A percentile compares a stretch with the other conserved stretches of the same genome.
Conservation (phyloP, 2,888 invertebrate genomes). For the Isotomurus palustris region DNA sequence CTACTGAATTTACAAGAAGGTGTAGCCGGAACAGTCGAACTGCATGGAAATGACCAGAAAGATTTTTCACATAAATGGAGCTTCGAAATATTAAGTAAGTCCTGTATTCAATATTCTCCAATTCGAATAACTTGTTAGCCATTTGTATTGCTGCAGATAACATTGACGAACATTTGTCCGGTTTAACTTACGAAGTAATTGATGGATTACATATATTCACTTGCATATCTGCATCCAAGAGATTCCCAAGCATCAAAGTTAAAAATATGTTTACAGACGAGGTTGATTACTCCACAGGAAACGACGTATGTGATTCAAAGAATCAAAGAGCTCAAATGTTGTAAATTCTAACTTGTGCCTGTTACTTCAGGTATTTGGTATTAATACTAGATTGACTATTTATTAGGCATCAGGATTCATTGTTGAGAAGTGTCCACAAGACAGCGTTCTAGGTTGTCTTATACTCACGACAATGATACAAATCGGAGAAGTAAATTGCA, state of each 20-base stretch:
- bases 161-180: too few species aligned
- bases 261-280: constrained; percentile 14
- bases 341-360: too few species aligned
- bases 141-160: constrained; percentile 10
- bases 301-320: too few species aligned
- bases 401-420: constrained; percentile 6
- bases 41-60: constrained; percentile 10
- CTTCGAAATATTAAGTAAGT: constrained; percentile 22
- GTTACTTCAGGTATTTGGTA: constrained; percentile 1
- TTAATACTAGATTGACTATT: too few species aligned
- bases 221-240: constrained; percentile 21
- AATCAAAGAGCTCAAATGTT: too few species aligned
- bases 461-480: constrained; percentile 27
- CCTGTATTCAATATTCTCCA: neutral
- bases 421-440: constrained; percentile 18
- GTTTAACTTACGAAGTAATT: constrained; percentile 24
- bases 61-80: constrained; percentile 27
- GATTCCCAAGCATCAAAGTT: constrained; percentile 18
- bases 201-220: constrained; percentile 29
- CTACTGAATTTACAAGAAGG: constrained; percentile 21
- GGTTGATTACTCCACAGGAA: too few species aligned
- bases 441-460: constrained; percentile 17
- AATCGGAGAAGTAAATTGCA: constrained; percentile 25
- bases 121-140: neutral
- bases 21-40: constrained; percentile 12